These are phyloP conservation scores for Aphidoletes aphidimyza DNA, from an alignment of 2,888 invertebrate genomes.

Conservation along the genomic window DNA sequence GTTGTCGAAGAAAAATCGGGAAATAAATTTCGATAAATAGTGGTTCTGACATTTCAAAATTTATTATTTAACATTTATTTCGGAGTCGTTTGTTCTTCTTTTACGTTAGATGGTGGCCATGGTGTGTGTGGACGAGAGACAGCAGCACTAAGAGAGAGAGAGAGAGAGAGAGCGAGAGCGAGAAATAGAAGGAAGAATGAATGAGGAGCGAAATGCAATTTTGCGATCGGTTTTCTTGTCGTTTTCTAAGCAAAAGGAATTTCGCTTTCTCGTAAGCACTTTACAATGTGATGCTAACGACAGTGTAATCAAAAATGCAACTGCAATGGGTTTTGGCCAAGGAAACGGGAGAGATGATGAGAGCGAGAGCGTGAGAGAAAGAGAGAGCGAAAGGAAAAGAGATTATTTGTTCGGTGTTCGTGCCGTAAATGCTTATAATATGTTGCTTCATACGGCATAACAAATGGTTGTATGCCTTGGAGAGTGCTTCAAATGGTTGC, in stretches of 20 bases:
- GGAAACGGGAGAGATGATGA: no score
- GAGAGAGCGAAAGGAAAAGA: no score
- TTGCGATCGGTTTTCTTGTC: constrained; percentile 8
- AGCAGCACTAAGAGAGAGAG: no score
- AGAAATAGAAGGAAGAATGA: no score
- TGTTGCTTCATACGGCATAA: constrained; percentile 35
- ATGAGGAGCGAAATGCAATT: constrained; percentile 30
- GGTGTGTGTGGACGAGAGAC: no score
- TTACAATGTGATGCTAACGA: neutral
- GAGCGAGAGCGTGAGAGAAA: no score
- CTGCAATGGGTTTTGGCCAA: constrained; percentile 6
- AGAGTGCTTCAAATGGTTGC: constrained; percentile 46
- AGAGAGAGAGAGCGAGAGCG: no score
- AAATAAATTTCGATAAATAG: constrained; percentile 45
- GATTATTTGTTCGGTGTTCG: neutral
- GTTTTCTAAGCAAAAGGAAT: neutral
- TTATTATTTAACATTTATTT: constrained; percentile 51
- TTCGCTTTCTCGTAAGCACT: neutral
- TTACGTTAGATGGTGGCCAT: neutral
- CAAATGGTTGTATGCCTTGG: constrained; percentile 16
- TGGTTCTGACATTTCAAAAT: constrained; percentile 21
- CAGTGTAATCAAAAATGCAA: constrained; percentile 46
- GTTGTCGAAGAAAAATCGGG: neutral
- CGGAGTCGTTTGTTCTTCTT: neutral
- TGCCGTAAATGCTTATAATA: constrained; percentile 22